Base-by-base conservation (phyloP, 2,888 invertebrate genomes). In the Branchellion lobata region DNA sequence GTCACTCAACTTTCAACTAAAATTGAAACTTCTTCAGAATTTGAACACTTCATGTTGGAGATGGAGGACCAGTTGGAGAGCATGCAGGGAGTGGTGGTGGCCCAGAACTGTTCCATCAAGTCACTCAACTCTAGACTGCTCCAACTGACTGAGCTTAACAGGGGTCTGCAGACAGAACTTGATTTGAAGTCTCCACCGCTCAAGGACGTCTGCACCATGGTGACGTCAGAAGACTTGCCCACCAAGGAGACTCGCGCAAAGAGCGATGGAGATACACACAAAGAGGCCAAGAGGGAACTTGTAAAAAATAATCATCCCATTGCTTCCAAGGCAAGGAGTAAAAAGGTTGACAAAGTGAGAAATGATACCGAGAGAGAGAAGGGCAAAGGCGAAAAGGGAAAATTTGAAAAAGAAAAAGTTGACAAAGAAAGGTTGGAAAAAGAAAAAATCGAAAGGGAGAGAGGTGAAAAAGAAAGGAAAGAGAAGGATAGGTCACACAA, bases 51-150 rank as follows among this genome's bases (percentile, higher is more conserved):
- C n/a, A 8, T 18, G 61, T n/a, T 24, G 61, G 21, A 57, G 61
- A 24, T 24, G 61, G 21, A 57, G 61, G 21, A 57, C 11, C 24
- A 57, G 61, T n/a, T 24, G 61, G 21, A 57, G 61, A 57, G 61
- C 21, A 3, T 57, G 61, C 61, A 57, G 24, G 61, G 14, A 57
- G 61, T 57, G 14, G n/a, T 57, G 14, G 24, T 57, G 61, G 5
- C 61, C 5, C 61, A 57, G 61, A 57, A 24, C 61, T 57, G n/a
- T n/a, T 14, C 3, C 61, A 57, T 57, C 61, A 57, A 57, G n/a
- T n/a, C 8, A 5, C 61, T 57, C 61, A 24, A 8, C 61, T 57
- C 61, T 5, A 8, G n/a, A 8, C 21, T 57, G n/a, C 3, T n/a
- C 3, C 61, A 57, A 57, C 14, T n/a, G 11, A 57, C 61, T n/a